Conservation (phyloP, 2,113 vertebrate species). For the Cyprinus carpio region DNA sequence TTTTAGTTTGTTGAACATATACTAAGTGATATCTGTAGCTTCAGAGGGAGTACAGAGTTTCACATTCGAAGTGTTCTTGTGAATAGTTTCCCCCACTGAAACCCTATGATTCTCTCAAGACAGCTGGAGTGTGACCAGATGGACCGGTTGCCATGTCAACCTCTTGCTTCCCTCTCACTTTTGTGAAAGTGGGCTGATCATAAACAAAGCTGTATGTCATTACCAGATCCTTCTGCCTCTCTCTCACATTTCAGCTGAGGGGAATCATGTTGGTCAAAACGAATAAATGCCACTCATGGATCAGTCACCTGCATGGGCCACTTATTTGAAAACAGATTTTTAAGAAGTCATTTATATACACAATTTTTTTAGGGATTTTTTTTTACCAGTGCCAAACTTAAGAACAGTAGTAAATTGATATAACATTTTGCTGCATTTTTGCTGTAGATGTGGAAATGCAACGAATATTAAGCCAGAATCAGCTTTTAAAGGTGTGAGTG, state of each 20-base stretch:
- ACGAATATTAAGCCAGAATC: neutral
- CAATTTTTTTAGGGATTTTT: too few relatives aligned
- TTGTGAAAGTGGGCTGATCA: conserved; percentile 61
- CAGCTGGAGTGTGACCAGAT: conserved; percentile 70
- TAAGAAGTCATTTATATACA: too few relatives aligned
- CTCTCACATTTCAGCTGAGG: conserved; percentile 6
- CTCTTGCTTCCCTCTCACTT: conserved; percentile 59
- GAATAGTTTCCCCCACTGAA: conserved; percentile 50
- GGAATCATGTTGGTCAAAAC: neutral
- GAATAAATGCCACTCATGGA: neutral
- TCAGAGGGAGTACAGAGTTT: neutral
- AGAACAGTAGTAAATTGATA: neutral
- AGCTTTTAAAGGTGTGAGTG: neutral
- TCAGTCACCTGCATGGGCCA: neutral
- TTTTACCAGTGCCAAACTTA: neutral
- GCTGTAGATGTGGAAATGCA: too few relatives aligned
- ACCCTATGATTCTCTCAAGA: conserved; percentile 55
- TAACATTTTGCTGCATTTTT: neutral
- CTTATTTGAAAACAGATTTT: neutral
- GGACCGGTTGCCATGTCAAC: conserved; percentile 70
- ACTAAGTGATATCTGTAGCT: neutral
- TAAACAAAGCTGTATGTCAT: conserved; percentile 59
- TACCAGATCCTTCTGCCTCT: conserved; percentile 16
- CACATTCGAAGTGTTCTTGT: conserved; percentile 57
- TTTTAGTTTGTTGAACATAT: neutral